Evolutionary conservation across 2,797 vertebrate species (phyloP), one percentile per base, ranked within the genome.

Genomic region (Hippocampus kuda): DNA sequence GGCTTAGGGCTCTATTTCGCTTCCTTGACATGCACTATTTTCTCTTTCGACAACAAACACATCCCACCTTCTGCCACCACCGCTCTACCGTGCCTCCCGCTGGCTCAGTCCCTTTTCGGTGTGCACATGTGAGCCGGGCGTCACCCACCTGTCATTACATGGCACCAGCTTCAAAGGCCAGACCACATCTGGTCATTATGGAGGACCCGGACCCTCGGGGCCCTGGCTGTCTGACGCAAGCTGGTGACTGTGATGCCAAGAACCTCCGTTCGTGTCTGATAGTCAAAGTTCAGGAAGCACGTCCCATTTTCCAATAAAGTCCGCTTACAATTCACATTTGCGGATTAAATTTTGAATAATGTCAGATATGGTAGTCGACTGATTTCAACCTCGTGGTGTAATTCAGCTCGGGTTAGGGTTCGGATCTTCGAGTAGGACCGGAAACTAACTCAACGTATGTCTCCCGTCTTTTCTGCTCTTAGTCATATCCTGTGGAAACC

Each of bases 401-500:
- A 41, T 34, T 38, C 18, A 34, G 4, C 34, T 34, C 34, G 5
- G 34, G 34, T 30, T 34, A 34, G 5, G 34, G 34, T 6, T 34
- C 34, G 5, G 34, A 38, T 38, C 34, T 7, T 38, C 34, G 34
- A 38, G 7, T 7, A 38, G 34, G 6, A 38, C 7, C 46, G 4
- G 46, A 13, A 48, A 48, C 15, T 48, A 48, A 15, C 5, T 34
- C 34, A 34, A 46, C 15, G 12, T 1, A 18, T 51, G 18, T 68
- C 61, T 0, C 16, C 38, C 0, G 16, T 26, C 5, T 77, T 59
- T 61, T 62, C 56, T 72, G 11, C 72, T 72, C 70, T 68, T 78
- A 99, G 97, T 98, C 69, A 89, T 98, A 65, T 98, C 95, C 24
- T 99, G 97, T 72, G 97, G 97, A 67, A 99, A 99, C 68, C 97